Conservation (phyloP, 2,113 vertebrate species). For the Psilopogon haemacephalus region DNA sequence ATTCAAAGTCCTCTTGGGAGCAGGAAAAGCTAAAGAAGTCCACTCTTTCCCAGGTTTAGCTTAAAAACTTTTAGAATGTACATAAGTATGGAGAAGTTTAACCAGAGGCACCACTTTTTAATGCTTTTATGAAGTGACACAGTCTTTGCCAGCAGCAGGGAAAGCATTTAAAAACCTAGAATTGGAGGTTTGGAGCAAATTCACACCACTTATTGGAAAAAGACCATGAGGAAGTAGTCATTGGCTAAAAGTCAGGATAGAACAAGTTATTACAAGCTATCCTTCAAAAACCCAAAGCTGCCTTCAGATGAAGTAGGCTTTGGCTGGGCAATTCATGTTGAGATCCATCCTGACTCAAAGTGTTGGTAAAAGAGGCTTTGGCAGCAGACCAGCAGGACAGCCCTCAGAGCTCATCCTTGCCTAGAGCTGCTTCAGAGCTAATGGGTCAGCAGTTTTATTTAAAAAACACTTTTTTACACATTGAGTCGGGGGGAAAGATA, state of each 20-base stretch:
- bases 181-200: constrained; percentile 21
- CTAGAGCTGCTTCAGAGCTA: background rate
- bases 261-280: constrained; percentile 5
- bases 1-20: background rate
- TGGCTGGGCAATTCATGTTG: background rate
- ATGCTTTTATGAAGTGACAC: background rate
- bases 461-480: background rate
- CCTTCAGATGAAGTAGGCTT: background rate
- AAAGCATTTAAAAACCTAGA: constrained; percentile 13
- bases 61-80: background rate
- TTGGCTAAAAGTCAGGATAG: background rate
- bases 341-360: background rate
- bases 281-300: constrained; percentile 21
- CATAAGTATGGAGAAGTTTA: background rate
- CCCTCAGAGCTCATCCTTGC: background rate
- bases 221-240: background rate
- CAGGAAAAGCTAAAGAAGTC: background rate
- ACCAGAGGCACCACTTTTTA: background rate
- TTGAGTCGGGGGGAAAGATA: background rate
- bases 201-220: constrained; percentile 6
- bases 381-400: background rate
- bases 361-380: background rate
- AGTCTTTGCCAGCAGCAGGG: background rate
- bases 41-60: background rate
- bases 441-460: background rate